Conservation (phyloP, 2,797 vertebrate species). For the Ptychadena robeensis region DNA sequence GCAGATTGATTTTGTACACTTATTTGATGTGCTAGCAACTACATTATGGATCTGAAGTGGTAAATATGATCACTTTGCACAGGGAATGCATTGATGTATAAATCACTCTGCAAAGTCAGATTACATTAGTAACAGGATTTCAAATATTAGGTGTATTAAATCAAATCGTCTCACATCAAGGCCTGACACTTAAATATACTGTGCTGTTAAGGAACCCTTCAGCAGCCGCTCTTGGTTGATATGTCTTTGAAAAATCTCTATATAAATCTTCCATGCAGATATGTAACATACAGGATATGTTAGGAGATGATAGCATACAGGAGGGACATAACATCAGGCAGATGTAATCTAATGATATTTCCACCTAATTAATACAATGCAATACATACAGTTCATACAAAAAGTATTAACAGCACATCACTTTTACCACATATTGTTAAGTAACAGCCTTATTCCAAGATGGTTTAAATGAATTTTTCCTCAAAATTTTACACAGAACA, state of each 20-base stretch:
- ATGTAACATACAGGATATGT: too few species aligned
- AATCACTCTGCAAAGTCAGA: constrained; percentile 5
- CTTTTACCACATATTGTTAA: too few species aligned
- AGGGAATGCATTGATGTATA: not conserved
- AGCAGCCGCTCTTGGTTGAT: not conserved
- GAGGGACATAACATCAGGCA: too few species aligned
- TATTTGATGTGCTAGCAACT: not conserved
- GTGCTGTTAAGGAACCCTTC: not conserved
- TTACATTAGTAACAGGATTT: not conserved
- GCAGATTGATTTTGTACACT: constrained; percentile 5
- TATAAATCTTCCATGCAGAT: not conserved
- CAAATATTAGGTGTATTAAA: not conserved
- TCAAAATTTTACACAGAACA: too few species aligned
- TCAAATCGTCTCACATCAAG: not conserved
- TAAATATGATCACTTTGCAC: constrained; percentile 7
- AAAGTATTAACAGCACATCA: too few species aligned
- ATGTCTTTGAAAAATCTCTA: not conserved
- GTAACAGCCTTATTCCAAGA: too few species aligned
- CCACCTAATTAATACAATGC: too few species aligned
- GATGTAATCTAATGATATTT: too few species aligned
- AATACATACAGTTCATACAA: too few species aligned
- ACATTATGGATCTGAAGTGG: constrained; percentile 11
- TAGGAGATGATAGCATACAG: too few species aligned
- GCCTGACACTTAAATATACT: not conserved
- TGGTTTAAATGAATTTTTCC: too few species aligned